Percentiles rank a stretch among this genome's conserved stretches.
These are phyloP conservation scores for Myiagra hebetior DNA, from an alignment of 2,113 vertebrate genomes.

Conservation along the genomic window DNA sequence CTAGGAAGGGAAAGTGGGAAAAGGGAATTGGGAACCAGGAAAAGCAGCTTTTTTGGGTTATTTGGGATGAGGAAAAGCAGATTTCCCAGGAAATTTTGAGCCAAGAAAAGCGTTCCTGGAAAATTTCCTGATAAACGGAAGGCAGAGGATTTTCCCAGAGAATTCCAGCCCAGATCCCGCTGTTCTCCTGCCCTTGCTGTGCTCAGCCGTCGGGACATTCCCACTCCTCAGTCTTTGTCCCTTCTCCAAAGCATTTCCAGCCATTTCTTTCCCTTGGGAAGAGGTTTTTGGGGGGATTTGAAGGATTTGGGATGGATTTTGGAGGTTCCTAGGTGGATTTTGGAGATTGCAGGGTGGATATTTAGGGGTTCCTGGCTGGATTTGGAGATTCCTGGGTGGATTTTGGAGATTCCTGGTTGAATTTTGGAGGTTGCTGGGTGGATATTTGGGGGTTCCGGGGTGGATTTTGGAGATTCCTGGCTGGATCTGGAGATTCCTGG, in stretches of 20 bases:
- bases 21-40: neutral
- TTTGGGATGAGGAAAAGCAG: no score
- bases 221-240: no score
- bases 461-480: no score
- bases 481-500: no score
- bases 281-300: neutral
- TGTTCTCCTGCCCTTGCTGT: neutral
- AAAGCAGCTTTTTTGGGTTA: no score
- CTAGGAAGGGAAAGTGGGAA: neutral
- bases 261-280: neutral
- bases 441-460: fast-evolving
- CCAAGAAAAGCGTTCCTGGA: no score
- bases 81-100: no score
- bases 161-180: neutral
- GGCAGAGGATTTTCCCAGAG: neutral
- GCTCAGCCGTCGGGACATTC: neutral
- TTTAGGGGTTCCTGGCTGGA: no score
- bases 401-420: neutral
- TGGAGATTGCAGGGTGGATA: no score
- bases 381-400: no score
- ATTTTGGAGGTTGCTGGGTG: neutral
- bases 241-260: neutral
- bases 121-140: neutral
- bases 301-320: no score
- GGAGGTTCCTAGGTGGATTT: no score